Conservation (phyloP, 1,140 invertebrate species). For the Dendrolimus punctatus region DNA sequence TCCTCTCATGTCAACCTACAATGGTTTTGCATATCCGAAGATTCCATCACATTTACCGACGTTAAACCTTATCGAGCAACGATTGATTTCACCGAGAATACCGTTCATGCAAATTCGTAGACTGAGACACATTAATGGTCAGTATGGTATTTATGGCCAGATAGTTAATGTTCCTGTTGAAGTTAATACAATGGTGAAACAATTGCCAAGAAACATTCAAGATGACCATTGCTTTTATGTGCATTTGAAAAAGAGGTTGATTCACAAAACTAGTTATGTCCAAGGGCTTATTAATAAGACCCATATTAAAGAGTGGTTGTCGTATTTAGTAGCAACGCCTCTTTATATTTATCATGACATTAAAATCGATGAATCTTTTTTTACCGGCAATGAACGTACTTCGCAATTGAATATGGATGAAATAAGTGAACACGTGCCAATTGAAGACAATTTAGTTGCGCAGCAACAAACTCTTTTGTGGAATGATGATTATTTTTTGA, state of each 20-base stretch:
- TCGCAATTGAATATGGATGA: constrained; percentile 12
- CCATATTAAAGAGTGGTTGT: constrained; percentile 14
- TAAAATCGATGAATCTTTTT: constrained; percentile 16
- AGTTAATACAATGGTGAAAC: constrained; percentile 18
- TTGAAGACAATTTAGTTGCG: constrained; percentile 15
- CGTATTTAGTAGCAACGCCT: constrained; percentile 16
- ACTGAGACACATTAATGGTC: constrained; percentile 12
- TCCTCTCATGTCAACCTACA: constrained; percentile 14
- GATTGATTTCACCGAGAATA: constrained; percentile 17
- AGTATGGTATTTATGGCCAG: constrained; percentile 14
- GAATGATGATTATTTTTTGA: constrained; percentile 15
- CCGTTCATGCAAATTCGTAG: constrained; percentile 20
- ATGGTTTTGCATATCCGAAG: constrained; percentile 18
- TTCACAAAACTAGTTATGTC: constrained; percentile 15
- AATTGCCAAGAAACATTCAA: constrained; percentile 16
- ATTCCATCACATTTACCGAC: constrained; percentile 18
- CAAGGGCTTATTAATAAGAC: constrained; percentile 14
- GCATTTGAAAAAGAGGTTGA: constrained; percentile 15
- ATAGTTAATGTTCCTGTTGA: constrained; percentile 19
- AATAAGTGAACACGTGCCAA: constrained; percentile 14
- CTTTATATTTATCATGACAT: constrained; percentile 19
- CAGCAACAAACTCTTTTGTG: constrained; percentile 18
- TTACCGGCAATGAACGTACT: constrained; percentile 8
- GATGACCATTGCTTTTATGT: constrained; percentile 22
- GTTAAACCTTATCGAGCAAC: constrained; percentile 15